phyloP scores from a whole-genome alignment of 2,888 invertebrate genomes.

The Netelia virgata region DNA sequence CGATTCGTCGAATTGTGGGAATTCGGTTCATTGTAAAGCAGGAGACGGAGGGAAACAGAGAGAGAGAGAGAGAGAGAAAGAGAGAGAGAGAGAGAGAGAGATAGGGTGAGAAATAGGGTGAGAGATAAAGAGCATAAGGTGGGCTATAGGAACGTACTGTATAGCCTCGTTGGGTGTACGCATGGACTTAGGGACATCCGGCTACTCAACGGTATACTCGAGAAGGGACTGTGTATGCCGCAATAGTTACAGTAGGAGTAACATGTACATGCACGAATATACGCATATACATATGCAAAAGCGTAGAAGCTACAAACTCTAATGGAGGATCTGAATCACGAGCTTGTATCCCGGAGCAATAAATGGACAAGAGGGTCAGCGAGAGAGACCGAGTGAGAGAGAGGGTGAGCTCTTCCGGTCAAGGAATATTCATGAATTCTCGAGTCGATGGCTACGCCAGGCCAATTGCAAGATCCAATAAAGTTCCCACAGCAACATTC shows the following conservation, averaged over 20 bases:
- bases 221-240: constrained; percentile 28
- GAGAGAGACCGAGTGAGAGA: constrained; percentile 24
- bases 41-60: background rate
- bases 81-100: too few relatives aligned
- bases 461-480: constrained; percentile 66
- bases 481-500: constrained; percentile 60
- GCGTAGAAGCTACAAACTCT: constrained; percentile 42
- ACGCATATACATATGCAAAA: constrained; percentile 5
- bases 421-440: constrained; percentile 69
- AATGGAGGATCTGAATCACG: constrained; percentile 61
- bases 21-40: background rate
- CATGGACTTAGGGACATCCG: constrained; percentile 28
- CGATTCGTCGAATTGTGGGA: constrained; percentile 54
- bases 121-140: background rate
- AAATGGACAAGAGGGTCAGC: constrained; percentile 37
- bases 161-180: constrained; percentile 29
- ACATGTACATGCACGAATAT: background rate
- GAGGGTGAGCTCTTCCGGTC: constrained; percentile 61
- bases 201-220: constrained; percentile 15
- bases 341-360: constrained; percentile 37
- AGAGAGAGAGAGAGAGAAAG: background rate
- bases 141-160: constrained; percentile 7
- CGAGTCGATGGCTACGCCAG: constrained; percentile 62
- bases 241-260: constrained; percentile 17
- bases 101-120: background rate